Base-by-base conservation (phyloP, 2,797 vertebrate genomes). In the Clarias pachynema region DNA sequence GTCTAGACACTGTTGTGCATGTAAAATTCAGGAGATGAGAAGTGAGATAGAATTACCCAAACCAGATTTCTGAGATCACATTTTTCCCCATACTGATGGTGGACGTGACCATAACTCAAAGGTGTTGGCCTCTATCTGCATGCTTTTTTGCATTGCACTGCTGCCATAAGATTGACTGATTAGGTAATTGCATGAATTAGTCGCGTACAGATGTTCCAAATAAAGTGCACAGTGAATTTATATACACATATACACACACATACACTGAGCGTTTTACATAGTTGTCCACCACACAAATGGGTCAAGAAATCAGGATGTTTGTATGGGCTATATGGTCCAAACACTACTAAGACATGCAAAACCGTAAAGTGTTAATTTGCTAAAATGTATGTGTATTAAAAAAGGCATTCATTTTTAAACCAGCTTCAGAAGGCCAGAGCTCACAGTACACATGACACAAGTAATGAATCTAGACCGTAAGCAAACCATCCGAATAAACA, bases 331-430 rank as follows among this genome's bases (percentile, higher is more conserved):
- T 83, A 85, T 75, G 79, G 69, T 82, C 44, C 82, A 82, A 83
- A 88, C 85, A 89, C 84, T 86, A 88, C 56, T 62, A 68, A 88
- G 79, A 89, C 89, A 89, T 90, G 91, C 89, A 89, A 84, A 88
- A 87, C 37, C 18, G 24, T 66, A 29, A 26, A n/a, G 10, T 34
- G 18, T 15, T n/a, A 68, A 65, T 65, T 81, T 22, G 31, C 40
- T 74, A 73, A 81, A 85, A 73, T 56, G 29, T 40, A n/a, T 79
- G 14, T 49, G 77, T 63, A 79, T 53, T 60, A 75, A 83, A 82
- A 81, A 79, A 83, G 62, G 63, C 65, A 70, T 70, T 34, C 40
- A 26, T 63, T 29, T 63, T 59, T 56, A 70, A 79, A 79, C 57
- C 69, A 84, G 75, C 85, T 84, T 88, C 72, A 57, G 53, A 62